phyloP scores from a whole-genome alignment of 1,140 invertebrate species.

The Calycopis cecrops region DNA sequence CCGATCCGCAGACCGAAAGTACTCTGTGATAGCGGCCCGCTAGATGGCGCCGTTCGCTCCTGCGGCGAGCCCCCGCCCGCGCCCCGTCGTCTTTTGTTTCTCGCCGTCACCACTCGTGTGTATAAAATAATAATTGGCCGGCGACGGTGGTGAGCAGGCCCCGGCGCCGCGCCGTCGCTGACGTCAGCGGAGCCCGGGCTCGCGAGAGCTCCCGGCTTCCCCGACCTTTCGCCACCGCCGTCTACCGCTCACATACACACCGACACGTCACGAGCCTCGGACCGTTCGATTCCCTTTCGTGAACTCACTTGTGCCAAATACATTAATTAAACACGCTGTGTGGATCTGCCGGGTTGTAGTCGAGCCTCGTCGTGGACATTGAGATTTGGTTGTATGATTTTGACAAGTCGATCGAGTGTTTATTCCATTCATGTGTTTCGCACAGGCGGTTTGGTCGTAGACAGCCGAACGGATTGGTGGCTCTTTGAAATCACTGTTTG shows the following conservation, averaged over 20 bases:
- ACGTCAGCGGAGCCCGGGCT: constrained; percentile 68
- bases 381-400: constrained; percentile 10
- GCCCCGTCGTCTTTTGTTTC: constrained; percentile 65
- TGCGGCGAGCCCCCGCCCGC: constrained; percentile 67
- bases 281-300: constrained; percentile 46
- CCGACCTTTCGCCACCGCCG: constrained; percentile 58
- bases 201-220: constrained; percentile 54
- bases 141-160: constrained; percentile 57
- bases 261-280: constrained; percentile 46
- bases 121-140: constrained; percentile 68
- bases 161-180: constrained; percentile 65
- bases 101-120: constrained; percentile 60
- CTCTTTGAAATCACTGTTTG: constrained; percentile 27
- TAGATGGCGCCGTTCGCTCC: constrained; percentile 71
- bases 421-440: constrained; percentile 66
- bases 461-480: neutral
- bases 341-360: constrained; percentile 13
- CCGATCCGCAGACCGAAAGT: constrained; percentile 61
- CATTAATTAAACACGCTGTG: constrained; percentile 31
- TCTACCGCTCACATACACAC: constrained; percentile 52
- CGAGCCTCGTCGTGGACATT: constrained; percentile 2
- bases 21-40: constrained; percentile 53
- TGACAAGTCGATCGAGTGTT: constrained; percentile 43
- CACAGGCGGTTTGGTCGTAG: constrained; percentile 53
- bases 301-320: constrained; percentile 47